phyloP scores from a whole-genome alignment of 2,888 invertebrate genomes.

The Pachydiplax longipennis region DNA sequence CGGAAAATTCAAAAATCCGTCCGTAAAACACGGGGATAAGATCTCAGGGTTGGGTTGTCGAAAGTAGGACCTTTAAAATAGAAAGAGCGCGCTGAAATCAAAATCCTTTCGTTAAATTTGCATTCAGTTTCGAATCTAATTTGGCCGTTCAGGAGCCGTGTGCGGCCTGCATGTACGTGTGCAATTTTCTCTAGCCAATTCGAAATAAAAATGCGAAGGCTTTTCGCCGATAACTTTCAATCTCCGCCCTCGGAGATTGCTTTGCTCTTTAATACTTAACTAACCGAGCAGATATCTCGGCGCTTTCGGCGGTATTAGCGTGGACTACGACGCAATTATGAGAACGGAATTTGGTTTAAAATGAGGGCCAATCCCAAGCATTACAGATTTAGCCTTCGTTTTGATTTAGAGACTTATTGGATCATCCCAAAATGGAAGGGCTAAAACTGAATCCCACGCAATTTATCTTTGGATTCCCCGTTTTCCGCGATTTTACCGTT shows the following conservation, averaged over 20 bases:
- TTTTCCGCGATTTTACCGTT: too few relatives aligned
- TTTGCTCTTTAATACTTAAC: not conserved
- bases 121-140: not conserved
- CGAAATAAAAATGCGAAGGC: not conserved
- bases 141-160: not conserved
- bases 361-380: not conserved
- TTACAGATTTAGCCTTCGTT: not conserved
- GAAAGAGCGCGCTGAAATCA: not conserved
- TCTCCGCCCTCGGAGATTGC: not conserved
- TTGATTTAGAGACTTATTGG: slow-evolving; percentile 1
- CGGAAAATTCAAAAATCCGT: not conserved
- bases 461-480: not conserved
- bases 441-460: not conserved
- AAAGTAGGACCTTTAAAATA: not conserved
- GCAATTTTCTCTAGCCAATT: not conserved
- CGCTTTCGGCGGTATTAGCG: not conserved
- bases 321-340: not conserved
- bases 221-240: not conserved
- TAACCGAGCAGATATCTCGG: not conserved
- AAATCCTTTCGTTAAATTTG: not conserved
- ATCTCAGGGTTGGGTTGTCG: not conserved
- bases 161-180: not conserved
- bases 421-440: not conserved
- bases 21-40: not conserved
- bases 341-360: not conserved